Evolutionary conservation across 2,113 vertebrate genomes (phyloP), one percentile per base, ranked within the genome.

Genomic region (Pelecanoides urinatrix): DNA sequence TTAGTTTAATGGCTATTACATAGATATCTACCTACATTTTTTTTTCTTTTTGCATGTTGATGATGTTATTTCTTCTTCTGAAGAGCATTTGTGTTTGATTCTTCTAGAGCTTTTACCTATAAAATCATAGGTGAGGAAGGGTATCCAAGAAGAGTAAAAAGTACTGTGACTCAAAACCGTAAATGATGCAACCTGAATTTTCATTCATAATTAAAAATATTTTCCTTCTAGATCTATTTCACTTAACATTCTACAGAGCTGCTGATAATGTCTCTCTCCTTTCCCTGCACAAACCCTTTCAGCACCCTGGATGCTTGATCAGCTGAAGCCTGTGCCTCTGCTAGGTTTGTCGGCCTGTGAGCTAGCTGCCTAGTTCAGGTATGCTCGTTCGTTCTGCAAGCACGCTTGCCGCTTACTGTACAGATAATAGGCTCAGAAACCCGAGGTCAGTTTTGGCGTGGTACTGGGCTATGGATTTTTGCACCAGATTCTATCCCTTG

Each of bases 381-480:
- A 3, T 16, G 11, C 32, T 22, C 3, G 0, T 30, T 49, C 0
- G 1, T 58, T 26, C 17, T 66, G 17, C 22, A 27, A 22, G 45
- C 10, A 15, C 9, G 1, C 18, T 65, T 52, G 16, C 9, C 2
- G 3, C 22, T 85, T 34, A 50, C 26, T 2, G 29, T 75, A 50
- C 36, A 19, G 36, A 5, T 50, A 58, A 45, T 2, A 34, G 44
- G 32, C 6, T 78, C 59, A 38, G 63, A 90, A 84, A 42, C 14
- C 42, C 70, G 55, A 55, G 26, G 42, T 36, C 50, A 65, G 26
- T 25, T 38, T 36, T 65, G 25, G 26, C 38, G 36, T 50, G 50
- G 19, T 34, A 36, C 73, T 72, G 56, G 16, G 26, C 14, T 59
- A 12, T 50, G 52, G 78, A 40, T 70, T 83, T 75, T 40, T 55